These are phyloP conservation scores for Oikopleura albicans DNA, from an alignment of 23 tunicate species.

Conservation along the genomic window DNA sequence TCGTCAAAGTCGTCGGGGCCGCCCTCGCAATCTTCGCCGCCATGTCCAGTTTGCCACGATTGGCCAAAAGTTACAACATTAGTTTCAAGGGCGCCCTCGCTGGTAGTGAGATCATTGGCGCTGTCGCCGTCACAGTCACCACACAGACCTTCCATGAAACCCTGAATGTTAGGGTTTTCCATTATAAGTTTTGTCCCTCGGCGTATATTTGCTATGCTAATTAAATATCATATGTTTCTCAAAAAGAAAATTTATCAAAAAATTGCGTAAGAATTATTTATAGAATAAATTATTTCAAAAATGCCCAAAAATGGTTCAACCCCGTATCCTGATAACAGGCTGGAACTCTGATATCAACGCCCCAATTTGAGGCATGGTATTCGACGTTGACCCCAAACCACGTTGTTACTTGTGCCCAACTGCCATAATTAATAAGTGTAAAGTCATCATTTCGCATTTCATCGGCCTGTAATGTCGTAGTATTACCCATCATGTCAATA, in stretches of 20 bases:
- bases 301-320: no score
- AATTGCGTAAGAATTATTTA: no score
- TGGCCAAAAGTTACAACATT: neutral
- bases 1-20: no score
- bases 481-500: neutral
- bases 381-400: neutral
- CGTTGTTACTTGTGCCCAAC: neutral
- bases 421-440: neutral
- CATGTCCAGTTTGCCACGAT: neutral
- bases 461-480: neutral
- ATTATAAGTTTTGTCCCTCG: no score
- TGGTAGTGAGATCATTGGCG: conserved; percentile 30
- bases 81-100: neutral
- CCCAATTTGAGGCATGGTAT: neutral
- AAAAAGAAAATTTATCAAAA: no score
- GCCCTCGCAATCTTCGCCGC: no score
- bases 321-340: neutral
- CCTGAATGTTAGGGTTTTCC: no score
- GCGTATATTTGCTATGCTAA: no score
- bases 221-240: no score
- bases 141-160: conserved; percentile 59
- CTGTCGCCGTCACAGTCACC: conserved; percentile 48
- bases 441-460: neutral
- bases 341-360: neutral
- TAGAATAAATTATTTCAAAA: no score